Percentiles rank a stretch among this genome's conserved stretches.
Conservation (phyloP, 1,140 invertebrate species). For the Pogonognathellus flavescens region DNA sequence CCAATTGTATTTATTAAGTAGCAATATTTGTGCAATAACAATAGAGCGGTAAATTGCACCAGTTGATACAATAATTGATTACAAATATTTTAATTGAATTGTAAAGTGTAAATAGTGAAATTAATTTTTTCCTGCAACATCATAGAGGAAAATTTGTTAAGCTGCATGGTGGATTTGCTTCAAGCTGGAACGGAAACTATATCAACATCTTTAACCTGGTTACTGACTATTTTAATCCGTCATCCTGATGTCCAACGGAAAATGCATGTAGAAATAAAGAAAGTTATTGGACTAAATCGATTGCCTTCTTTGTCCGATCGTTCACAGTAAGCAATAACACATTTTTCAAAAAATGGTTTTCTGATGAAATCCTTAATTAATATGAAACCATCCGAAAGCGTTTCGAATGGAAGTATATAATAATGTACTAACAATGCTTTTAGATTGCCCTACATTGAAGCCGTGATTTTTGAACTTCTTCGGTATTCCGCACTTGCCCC, state of each 20-base stretch:
- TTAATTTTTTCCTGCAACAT: too few relatives aligned
- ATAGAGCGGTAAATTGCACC: too few relatives aligned
- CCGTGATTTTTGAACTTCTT: not conserved
- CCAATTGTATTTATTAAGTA: too few relatives aligned
- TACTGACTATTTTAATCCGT: constrained; percentile 78
- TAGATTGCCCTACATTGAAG: not conserved
- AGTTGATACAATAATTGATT: too few relatives aligned
- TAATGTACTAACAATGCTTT: too few relatives aligned
- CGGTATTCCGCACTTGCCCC: not conserved
- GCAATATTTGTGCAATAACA: too few relatives aligned
- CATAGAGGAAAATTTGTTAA: too few relatives aligned
- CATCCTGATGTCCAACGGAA: constrained; percentile 79
- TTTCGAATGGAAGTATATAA: not conserved
- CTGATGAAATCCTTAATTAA: too few relatives aligned
- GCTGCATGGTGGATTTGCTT: constrained; percentile 2
- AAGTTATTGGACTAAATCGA: constrained; percentile 70
- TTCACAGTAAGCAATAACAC: constrained; percentile 68
- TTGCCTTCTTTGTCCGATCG: constrained; percentile 70
- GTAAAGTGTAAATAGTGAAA: too few relatives aligned
- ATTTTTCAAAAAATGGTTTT: too few relatives aligned
- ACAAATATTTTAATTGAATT: too few relatives aligned
- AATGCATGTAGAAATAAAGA: constrained; percentile 77
- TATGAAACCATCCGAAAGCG: not conserved
- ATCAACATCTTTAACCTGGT: constrained; percentile 79
- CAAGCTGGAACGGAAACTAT: constrained; percentile 74